Conservation (phyloP, 1,140 invertebrate genomes). For the Geopemphigus sp. region DNA sequence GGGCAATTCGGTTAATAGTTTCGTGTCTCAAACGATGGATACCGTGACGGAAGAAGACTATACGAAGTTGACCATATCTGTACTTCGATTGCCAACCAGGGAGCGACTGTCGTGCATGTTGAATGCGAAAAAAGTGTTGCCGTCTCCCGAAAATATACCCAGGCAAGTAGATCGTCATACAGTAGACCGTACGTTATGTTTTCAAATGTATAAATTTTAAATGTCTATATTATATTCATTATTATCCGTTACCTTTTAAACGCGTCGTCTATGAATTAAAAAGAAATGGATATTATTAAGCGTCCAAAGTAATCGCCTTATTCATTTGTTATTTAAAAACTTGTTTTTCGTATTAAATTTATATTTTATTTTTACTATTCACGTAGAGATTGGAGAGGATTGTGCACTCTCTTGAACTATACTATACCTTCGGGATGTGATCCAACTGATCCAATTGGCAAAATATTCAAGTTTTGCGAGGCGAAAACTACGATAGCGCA, state of each 20-base stretch:
- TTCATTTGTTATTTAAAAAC: too few relatives aligned
- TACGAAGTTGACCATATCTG: constrained; percentile 43
- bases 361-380: too few relatives aligned
- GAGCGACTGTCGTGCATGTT: constrained; percentile 60
- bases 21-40: too few relatives aligned
- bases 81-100: constrained; percentile 54
- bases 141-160: constrained; percentile 59
- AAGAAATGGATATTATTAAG: too few relatives aligned
- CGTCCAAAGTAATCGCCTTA: too few relatives aligned
- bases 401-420: constrained; percentile 60
- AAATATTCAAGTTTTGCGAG: constrained; percentile 57
- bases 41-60: neutral
- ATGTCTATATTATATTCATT: too few relatives aligned
- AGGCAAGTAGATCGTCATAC: constrained; percentile 56
- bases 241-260: too few relatives aligned
- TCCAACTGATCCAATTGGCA: constrained; percentile 60
- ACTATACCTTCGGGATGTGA: constrained; percentile 58
- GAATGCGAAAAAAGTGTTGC: constrained; percentile 63
- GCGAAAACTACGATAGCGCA: constrained; percentile 58
- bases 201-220: too few relatives aligned
- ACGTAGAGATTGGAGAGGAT: constrained; percentile 67
- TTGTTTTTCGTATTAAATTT: too few relatives aligned
- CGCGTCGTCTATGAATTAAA: too few relatives aligned
- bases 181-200: too few relatives aligned
- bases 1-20: too few relatives aligned